Percentiles rank a stretch among this genome's conserved stretches.
phyloP scores from a whole-genome alignment of 2,113 vertebrate genomes.

The Passer montanus region DNA sequence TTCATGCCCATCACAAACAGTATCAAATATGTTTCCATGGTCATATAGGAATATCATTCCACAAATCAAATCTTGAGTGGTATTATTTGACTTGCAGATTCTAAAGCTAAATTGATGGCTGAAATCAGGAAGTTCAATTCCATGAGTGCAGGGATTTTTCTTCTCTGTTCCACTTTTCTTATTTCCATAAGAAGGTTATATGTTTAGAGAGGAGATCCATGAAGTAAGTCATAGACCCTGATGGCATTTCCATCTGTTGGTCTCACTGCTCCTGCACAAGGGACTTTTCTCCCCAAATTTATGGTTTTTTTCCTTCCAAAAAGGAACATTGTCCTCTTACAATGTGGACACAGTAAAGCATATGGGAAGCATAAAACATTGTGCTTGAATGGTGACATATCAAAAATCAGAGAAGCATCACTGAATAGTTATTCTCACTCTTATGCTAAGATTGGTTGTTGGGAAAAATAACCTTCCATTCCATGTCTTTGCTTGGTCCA shows the following conservation, averaged over 20 bases:
- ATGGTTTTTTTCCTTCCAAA: background rate
- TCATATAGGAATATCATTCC: background rate
- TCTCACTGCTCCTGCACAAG: background rate
- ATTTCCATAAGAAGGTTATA: background rate
- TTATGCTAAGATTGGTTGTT: background rate
- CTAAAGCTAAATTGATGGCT: background rate
- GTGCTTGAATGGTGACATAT: background rate
- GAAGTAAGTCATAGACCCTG: background rate
- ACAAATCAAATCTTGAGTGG: background rate
- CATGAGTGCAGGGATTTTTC: background rate
- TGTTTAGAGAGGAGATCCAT: background rate
- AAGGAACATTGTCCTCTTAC: background rate
- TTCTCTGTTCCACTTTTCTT: background rate
- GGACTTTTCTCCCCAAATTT: background rate
- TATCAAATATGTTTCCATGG: background rate
- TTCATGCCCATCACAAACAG: background rate
- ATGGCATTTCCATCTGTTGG: background rate
- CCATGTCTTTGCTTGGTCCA: background rate
- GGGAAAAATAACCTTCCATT: background rate
- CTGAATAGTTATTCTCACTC: background rate
- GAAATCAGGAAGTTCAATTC: background rate
- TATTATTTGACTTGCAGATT: background rate
- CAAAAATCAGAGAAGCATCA: background rate
- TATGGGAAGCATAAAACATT: background rate
- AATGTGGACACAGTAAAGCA: background rate